phyloP scores from a whole-genome alignment of 2,113 vertebrate species.

The Oryzias curvinotus region DNA sequence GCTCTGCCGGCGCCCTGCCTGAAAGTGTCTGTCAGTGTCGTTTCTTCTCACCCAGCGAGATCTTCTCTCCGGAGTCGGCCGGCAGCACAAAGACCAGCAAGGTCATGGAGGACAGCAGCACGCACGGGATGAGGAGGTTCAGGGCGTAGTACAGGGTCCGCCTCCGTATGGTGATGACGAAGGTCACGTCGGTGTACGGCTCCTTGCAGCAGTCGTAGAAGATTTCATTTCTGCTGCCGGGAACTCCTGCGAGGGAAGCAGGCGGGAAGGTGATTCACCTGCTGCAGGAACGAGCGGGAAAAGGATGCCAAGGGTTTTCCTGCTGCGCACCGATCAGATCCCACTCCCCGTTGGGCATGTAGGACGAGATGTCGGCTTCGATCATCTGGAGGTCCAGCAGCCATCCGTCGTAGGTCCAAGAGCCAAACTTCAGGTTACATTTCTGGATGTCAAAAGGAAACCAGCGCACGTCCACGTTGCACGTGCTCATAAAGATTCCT shows the following conservation, averaged over 20 bases:
- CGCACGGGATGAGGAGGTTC: constrained; percentile 80
- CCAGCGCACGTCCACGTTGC: constrained; percentile 83
- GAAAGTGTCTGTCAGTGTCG: constrained; percentile 2
- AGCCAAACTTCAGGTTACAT: constrained; percentile 82
- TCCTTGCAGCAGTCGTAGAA: constrained; percentile 81
- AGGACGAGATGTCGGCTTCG: constrained; percentile 76
- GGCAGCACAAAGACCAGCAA: constrained; percentile 82
- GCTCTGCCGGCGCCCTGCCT: no score
- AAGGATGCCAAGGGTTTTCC: no score
- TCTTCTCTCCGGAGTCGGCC: constrained; percentile 84
- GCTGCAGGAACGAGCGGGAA: neutral
- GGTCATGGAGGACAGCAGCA: constrained; percentile 80
- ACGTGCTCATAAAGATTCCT: constrained; percentile 84
- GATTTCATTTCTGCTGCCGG: constrained; percentile 68
- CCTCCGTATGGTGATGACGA: constrained; percentile 76
- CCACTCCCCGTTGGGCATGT: constrained; percentile 83
- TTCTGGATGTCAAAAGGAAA: constrained; percentile 83
- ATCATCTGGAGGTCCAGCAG: constrained; percentile 82
- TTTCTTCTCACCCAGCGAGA: constrained; percentile 77
- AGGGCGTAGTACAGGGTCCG: constrained; percentile 81
- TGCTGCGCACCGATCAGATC: constrained; percentile 74
- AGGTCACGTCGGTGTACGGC: constrained; percentile 80
- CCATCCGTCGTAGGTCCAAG: constrained; percentile 83
- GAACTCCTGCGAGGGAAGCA: constrained; percentile 64
- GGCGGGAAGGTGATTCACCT: neutral